These are phyloP conservation scores for Equus przewalskii DNA, from an alignment of 2,113 vertebrate species.

Conservation along the genomic window DNA sequence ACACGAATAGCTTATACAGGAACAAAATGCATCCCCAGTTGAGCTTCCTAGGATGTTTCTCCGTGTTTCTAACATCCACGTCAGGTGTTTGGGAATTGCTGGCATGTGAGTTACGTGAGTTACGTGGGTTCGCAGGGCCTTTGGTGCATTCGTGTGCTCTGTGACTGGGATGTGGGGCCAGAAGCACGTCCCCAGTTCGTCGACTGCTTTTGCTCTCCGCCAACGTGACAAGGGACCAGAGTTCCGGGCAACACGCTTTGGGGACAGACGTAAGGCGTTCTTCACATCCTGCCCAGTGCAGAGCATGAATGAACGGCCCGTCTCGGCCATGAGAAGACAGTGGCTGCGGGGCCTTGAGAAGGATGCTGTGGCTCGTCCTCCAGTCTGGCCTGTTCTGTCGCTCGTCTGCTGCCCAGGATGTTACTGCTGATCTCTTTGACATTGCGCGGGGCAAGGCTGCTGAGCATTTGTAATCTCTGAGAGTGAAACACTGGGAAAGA, in stretches of 20 bases:
- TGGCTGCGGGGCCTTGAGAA: neutral
- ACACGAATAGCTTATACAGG: neutral
- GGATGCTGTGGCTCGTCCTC: rapidly evolving
- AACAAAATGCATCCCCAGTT: neutral
- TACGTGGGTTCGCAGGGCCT: neutral
- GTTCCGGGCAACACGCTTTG: neutral
- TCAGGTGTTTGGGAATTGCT: neutral
- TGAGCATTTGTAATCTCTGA: neutral
- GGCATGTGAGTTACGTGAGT: neutral
- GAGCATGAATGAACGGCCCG: neutral
- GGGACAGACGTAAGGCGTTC: neutral
- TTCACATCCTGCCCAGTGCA: neutral
- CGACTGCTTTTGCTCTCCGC: neutral
- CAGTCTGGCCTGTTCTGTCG: neutral
- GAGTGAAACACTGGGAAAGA: neutral
- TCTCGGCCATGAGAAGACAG: neutral
- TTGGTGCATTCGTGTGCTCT: neutral
- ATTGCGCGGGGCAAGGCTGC: neutral
- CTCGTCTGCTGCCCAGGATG: neutral
- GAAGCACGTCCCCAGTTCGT: neutral
- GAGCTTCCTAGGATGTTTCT: neutral
- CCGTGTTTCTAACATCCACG: neutral
- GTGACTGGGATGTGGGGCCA: neutral
- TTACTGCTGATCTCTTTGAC: neutral
- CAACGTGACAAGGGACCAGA: neutral